Percentiles rank a stretch among this genome's conserved stretches.
phyloP scores from a whole-genome alignment of 1,140 invertebrate species.

The Drosophila pectinifera region DNA sequence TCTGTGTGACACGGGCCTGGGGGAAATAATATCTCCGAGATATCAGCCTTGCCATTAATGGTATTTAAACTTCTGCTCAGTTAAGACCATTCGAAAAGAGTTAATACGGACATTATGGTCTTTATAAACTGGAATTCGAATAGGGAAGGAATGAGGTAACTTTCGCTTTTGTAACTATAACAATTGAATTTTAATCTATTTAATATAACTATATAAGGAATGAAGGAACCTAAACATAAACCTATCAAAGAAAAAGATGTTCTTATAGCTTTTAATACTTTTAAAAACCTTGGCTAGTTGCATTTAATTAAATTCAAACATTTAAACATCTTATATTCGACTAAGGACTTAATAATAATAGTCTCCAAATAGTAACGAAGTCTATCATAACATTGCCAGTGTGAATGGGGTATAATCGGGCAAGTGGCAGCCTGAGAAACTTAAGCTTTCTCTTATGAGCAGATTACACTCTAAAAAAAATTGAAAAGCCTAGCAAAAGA shows the following conservation, averaged over 20 bases:
- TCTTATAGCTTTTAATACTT: too few relatives aligned
- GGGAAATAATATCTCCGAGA: too few relatives aligned
- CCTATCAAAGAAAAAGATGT: too few relatives aligned
- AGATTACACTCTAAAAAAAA: constrained; percentile 20
- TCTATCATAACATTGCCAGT: neutral
- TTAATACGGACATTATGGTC: neutral
- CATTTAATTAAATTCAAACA: too few relatives aligned
- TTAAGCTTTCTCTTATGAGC: neutral
- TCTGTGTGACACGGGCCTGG: constrained; percentile 11
- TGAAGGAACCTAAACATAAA: too few relatives aligned
- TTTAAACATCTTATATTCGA: too few relatives aligned
- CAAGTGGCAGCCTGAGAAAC: neutral
- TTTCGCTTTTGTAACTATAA: neutral
- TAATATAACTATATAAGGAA: too few relatives aligned
- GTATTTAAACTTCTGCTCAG: neutral
- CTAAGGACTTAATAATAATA: too few relatives aligned
- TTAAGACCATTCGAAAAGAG: neutral
- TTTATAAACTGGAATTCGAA: neutral
- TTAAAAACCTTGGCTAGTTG: too few relatives aligned
- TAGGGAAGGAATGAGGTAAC: neutral
- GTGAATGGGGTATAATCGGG: neutral
- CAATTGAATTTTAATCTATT: too few relatives aligned
- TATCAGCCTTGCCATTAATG: neutral
- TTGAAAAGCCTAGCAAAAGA: neutral
- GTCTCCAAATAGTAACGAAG: too few relatives aligned